Evolutionary conservation across 2,113 vertebrate species (phyloP).

Genomic region (Odontophorus gujanensis): DNA sequence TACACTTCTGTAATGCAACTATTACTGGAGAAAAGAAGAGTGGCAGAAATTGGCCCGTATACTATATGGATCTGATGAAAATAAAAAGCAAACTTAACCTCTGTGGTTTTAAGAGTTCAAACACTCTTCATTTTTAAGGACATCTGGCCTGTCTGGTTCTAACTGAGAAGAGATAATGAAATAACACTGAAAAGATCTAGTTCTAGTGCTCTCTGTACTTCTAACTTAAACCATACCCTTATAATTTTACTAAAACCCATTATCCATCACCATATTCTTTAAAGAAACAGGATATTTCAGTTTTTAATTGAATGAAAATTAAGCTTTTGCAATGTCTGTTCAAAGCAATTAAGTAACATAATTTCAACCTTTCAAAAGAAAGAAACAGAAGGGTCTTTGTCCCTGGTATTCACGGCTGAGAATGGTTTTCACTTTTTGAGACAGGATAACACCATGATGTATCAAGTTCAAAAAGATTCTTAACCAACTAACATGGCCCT

Average conservation of each 20-base stretch:
- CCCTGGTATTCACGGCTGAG: not conserved
- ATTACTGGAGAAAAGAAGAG: not conserved
- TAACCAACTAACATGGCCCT: not conserved
- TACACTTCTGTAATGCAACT: not conserved
- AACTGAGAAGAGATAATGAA: not conserved
- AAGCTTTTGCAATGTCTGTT: not conserved
- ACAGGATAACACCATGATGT: not conserved
- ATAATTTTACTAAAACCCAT: not conserved
- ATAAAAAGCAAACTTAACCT: not conserved
- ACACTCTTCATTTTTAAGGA: not conserved
- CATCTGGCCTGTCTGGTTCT: not conserved
- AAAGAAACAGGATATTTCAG: not conserved
- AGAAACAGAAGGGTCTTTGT: not conserved
- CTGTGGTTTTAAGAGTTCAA: not conserved
- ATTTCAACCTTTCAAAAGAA: not conserved
- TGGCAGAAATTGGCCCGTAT: not conserved
- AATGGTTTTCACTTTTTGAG: not conserved
- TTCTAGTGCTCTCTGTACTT: not conserved
- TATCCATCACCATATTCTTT: not conserved
- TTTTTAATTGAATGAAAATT: not conserved
- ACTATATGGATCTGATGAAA: not conserved
- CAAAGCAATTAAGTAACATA: not conserved
- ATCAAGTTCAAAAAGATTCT: fast-evolving
- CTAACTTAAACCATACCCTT: not conserved
- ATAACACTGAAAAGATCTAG: not conserved